Base-by-base conservation (phyloP, 2,113 vertebrate species). In the Natator depressus region DNA sequence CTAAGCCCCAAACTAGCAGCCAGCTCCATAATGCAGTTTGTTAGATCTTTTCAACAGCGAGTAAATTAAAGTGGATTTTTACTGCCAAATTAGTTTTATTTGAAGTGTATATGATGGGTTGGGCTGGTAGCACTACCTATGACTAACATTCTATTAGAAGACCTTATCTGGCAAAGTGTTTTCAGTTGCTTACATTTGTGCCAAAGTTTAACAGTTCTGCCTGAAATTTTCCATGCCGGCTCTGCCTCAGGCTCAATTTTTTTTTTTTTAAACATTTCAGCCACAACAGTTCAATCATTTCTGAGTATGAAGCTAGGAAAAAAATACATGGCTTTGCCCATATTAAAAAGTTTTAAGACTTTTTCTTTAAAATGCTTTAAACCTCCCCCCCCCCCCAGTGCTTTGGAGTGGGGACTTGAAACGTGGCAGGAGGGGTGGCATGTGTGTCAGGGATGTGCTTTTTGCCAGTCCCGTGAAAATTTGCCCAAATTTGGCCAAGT, bases 231-330 rank as follows among this genome's bases (percentile, higher is more conserved):
- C 80, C 22, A 17, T 22, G 35, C n/a, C 65, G 76, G 76, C 42
- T 87, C 87, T 93, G 12, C 55, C 82, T 87, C 62, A 89, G 91
- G 55, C 57, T 94, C 88, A 94, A 38, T 31, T 47, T 89, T 91
- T 82, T 46, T 35, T 59, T 59, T 55, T 4, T 47, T 47, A 47
- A 47, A 24, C 16, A 22, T 27, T 59, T 29, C 27, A 29, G 11
- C 12, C 12, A 31, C 13, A 31, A 62, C 59, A 31, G 59, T 31
- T 31, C 27, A 62, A 25, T 10, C 29, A 31, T 31, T 62, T 62
- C 55, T 14, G 59, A 62, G 59, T 62, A 62, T 62, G 29, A 62
- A 31, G 29, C 13, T 35, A 62, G 59, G 59, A 14, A 31, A 62
- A 62, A 53, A 62, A 62, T 31, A 14, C 12, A 7, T 62, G 6